Evolutionary conservation across 2,113 vertebrate species (phyloP).

Genomic region (Mustelus asterias): DNA sequence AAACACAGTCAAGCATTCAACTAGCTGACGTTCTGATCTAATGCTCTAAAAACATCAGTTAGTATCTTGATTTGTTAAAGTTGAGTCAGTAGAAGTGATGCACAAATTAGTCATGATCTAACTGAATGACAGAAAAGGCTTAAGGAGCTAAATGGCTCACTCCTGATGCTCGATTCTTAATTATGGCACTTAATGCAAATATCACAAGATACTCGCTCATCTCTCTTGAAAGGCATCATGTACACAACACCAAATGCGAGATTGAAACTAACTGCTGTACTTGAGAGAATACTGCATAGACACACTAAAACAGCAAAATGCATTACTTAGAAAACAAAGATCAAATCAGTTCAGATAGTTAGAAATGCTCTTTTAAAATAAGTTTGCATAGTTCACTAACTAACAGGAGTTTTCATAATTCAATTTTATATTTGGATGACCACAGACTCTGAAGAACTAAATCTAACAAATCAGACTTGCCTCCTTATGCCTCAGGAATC

Average conservation of each 20-base stretch:
- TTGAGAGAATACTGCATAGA: neutral
- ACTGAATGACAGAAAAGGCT: neutral
- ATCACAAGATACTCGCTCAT: neutral
- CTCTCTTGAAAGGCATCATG: neutral
- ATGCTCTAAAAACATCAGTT: neutral
- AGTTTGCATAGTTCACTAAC: neutral
- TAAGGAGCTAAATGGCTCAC: too few species aligned
- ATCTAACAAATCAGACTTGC: neutral
- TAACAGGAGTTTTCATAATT: neutral
- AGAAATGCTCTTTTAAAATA: neutral
- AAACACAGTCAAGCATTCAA: neutral
- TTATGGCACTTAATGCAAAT: neutral
- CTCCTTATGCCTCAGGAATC: neutral
- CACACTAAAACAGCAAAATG: neutral
- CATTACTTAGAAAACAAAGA: neutral
- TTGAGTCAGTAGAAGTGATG: neutral
- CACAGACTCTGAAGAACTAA: neutral
- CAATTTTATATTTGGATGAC: neutral
- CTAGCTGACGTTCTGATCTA: neutral
- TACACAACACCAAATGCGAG: neutral
- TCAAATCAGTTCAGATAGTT: neutral
- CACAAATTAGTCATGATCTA: neutral
- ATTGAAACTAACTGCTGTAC: neutral
- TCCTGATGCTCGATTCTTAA: neutral
- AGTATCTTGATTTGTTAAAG: neutral